A percentile compares a stretch with the other conserved stretches of the same genome.
Evolutionary conservation across 2,113 vertebrate species (phyloP).

Genomic region (Nestor notabilis): DNA sequence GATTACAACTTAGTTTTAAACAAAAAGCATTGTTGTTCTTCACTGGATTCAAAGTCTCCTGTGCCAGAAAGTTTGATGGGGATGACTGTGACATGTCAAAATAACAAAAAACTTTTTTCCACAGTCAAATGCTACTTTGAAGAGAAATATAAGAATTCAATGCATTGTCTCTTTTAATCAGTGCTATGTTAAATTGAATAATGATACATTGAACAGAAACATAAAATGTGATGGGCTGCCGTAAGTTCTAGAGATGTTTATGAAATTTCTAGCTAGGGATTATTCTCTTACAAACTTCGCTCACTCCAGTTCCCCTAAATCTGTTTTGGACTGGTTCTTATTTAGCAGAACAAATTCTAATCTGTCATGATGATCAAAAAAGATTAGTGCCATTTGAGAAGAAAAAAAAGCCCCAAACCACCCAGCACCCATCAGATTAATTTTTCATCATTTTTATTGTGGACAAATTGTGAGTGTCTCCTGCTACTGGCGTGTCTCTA

Average conservation of each 20-base stretch:
- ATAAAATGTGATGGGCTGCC: not conserved
- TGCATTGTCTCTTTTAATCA: not conserved
- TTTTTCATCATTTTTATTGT: conserved; percentile 6
- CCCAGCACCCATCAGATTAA: not conserved
- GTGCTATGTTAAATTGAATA: not conserved
- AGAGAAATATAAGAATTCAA: not conserved
- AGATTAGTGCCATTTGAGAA: not conserved
- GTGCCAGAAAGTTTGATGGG: not conserved
- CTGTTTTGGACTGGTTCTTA: conserved; percentile 15
- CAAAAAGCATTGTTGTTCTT: not conserved
- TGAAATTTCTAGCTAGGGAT: not conserved
- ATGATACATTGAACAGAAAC: not conserved
- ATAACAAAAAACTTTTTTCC: not conserved
- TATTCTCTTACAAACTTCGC: not conserved
- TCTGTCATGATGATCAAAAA: not conserved
- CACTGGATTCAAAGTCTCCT: not conserved
- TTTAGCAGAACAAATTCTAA: conserved; percentile 2
- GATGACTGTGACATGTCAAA: not conserved
- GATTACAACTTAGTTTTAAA: not conserved
- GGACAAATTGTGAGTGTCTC: not conserved
- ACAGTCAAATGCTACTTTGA: not conserved
- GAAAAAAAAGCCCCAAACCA: not conserved
- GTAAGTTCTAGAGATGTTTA: not conserved
- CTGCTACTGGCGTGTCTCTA: not conserved
- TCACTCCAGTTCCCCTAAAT: not conserved